phyloP scores from a whole-genome alignment of 2,113 vertebrate genomes.

The Calidris pygmaea region DNA sequence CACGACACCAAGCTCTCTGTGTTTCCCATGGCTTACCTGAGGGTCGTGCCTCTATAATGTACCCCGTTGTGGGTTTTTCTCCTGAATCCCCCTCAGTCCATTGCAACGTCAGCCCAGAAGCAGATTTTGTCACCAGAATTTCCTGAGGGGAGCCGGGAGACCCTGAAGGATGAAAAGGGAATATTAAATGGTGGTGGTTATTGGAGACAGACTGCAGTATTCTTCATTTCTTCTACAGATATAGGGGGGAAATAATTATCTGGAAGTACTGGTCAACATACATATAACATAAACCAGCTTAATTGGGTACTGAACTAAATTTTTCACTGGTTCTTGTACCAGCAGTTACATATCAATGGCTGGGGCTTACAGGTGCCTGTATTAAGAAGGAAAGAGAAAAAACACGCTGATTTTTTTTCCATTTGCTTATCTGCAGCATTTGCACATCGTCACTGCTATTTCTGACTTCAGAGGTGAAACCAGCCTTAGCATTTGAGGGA shows the following conservation, averaged over 20 bases:
- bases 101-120: constrained; percentile 83
- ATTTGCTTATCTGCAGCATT: not conserved
- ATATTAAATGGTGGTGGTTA: not conserved
- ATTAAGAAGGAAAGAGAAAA: not conserved
- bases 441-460: not conserved
- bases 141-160: constrained; percentile 87
- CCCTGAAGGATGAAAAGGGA: constrained; percentile 67
- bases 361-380: not conserved
- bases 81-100: constrained; percentile 86
- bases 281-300: not conserved
- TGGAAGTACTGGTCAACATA: not conserved
- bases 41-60: constrained; percentile 89
- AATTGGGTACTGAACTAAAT: not conserved
- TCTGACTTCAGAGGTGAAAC: not conserved
- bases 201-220: not conserved
- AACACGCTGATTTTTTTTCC: not conserved
- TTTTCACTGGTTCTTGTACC: not conserved
- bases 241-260: not conserved
- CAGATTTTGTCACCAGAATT: constrained; percentile 85
- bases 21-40: constrained; percentile 79
- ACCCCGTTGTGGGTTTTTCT: constrained; percentile 82
- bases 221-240: not conserved
- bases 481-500: not conserved
- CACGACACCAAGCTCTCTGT: not conserved
- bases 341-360: not conserved